A percentile compares a stretch with the other conserved stretches of the same genome.
These are phyloP conservation scores for Aphelenchoides avenae DNA, from an alignment of 1,140 invertebrate species.

Conservation along the genomic window DNA sequence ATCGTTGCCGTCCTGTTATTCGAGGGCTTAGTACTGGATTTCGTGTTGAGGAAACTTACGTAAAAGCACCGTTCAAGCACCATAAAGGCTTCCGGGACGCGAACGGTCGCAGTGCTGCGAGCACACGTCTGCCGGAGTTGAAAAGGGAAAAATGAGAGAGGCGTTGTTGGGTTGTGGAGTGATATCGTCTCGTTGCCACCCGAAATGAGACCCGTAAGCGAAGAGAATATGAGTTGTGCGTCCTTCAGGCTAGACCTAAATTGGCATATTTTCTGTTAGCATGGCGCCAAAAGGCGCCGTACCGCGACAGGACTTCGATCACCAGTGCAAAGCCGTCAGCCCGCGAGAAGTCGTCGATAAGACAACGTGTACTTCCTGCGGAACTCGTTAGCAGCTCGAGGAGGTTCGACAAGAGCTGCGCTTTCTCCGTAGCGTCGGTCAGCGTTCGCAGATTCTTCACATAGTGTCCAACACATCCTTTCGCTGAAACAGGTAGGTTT, in stretches of 20 bases:
- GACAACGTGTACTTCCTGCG: slow-evolving; percentile 86
- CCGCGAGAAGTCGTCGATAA: slow-evolving; percentile 88
- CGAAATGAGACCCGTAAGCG: slow-evolving; percentile 44
- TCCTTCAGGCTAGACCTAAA: background rate
- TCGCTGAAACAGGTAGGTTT: slow-evolving; percentile 69
- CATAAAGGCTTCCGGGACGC: slow-evolving; percentile 48
- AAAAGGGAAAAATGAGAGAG: slow-evolving; percentile 48
- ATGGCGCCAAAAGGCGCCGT: background rate
- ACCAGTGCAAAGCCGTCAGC: slow-evolving; percentile 91
- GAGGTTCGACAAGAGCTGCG: slow-evolving; percentile 93
- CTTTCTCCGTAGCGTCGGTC: slow-evolving; percentile 69
- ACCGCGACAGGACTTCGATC: slow-evolving; percentile 35
- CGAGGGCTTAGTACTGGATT: background rate
- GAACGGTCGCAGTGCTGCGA: slow-evolving; percentile 39
- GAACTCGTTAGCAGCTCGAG: slow-evolving; percentile 98
- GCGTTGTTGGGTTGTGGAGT: slow-evolving; percentile 32
- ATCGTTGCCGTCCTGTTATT: slow-evolving; percentile 39
- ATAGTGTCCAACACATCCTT: slow-evolving; percentile 86
- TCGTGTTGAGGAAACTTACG: slow-evolving; percentile 15
- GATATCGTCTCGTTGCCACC: slow-evolving; percentile 44
- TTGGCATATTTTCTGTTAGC: background rate
- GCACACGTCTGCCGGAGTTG: slow-evolving; percentile 32
- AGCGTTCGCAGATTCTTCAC: slow-evolving; percentile 95
- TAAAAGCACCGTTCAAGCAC: slow-evolving; percentile 52
- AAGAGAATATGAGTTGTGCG: background rate